Percentiles rank a stretch among this genome's conserved stretches.
Evolutionary conservation across 2,113 vertebrate genomes (phyloP).

Genomic region (Paradoxurus hermaphroditus): DNA sequence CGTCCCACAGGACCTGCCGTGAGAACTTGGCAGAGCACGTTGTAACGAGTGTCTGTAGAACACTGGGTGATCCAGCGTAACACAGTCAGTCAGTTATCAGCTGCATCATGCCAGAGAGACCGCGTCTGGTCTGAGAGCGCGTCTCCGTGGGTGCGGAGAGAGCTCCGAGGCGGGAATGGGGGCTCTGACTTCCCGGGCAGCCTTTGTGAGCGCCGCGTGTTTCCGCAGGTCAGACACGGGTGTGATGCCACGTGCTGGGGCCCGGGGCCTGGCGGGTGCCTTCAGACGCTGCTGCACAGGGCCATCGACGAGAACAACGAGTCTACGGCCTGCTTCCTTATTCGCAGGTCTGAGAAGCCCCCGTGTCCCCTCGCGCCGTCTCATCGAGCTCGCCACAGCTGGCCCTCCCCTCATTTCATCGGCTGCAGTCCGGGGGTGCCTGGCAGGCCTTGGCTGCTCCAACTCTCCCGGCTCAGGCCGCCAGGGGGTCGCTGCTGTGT

Average conservation of each 20-base stretch:
- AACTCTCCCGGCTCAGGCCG: neutral
- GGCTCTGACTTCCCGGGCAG: neutral
- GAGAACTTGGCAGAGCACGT: neutral
- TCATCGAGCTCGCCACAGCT: neutral
- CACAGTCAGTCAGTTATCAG: neutral
- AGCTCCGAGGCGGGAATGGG: no score
- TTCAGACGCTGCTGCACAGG: constrained; percentile 95
- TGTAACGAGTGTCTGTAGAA: constrained; percentile 20
- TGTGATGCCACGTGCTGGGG: constrained; percentile 97
- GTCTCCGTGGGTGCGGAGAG: no score
- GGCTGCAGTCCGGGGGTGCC: neutral
- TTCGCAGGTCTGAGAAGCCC: constrained; percentile 91
- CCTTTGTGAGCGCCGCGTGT: neutral
- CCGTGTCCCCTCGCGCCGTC: neutral
- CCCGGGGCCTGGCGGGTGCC: constrained; percentile 91
- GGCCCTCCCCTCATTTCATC: neutral
- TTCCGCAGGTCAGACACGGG: constrained; percentile 93
- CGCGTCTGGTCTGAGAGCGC: no score
- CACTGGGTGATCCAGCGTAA: neutral
- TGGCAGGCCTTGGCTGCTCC: neutral
- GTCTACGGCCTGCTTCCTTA: constrained; percentile 93
- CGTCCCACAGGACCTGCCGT: neutral
- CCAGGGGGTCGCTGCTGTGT: neutral
- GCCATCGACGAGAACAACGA: constrained; percentile 97
- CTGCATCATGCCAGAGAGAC: neutral